Evolutionary conservation across 1,140 invertebrate species (phyloP), one percentile per base, ranked within the genome.

Genomic region (Orussus abietinus): DNA sequence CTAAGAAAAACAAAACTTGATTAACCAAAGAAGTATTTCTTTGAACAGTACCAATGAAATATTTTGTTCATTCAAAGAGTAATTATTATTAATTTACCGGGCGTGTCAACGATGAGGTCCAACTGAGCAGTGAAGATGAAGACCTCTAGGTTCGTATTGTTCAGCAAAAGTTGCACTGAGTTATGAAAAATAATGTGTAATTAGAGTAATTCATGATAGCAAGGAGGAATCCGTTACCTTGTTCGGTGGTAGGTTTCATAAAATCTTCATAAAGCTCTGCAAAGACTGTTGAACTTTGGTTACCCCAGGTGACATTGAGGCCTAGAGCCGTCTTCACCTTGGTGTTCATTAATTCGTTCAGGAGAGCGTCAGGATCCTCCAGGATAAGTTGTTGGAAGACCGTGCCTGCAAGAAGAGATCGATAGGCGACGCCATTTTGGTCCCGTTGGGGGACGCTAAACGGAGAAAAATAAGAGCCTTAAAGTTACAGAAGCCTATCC

Each of bases 201-300:
- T 11, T 31, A 30, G n/a, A 42, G 9, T 3, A 29, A n/a, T n/a
- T n/a, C n/a, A n/a, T n/a, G n/a, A n/a, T n/a, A n/a, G n/a, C n/a
- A n/a, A n/a, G n/a, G n/a, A n/a, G n/a, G n/a, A n/a, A n/a, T n/a
- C n/a, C n/a, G n/a, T n/a, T 60, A 85, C 82, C 78, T 55, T 81
- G 75, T 30, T 82, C 57, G 7, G 81, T 79, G 15, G 86, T 87
- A 9, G 88, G 86, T 59, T 87, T 89, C 89, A 93, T 92, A 53
- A 92, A 92, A 59, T 92, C 90, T 12, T 47, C 78, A 11, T 39
- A 47, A 17, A 89, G 76, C 9, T 58, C 64, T 21, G 56, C 41
- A 62, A 90, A 91, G 0, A 92, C 88, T 0, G 41, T 15, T 3
- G 47, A 46, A 4, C 77, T 77, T 53, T 83, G 80, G 4, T 52